Evolutionary conservation across 2,888 invertebrate genomes (phyloP).

Genomic region (Junonia oenone): DNA sequence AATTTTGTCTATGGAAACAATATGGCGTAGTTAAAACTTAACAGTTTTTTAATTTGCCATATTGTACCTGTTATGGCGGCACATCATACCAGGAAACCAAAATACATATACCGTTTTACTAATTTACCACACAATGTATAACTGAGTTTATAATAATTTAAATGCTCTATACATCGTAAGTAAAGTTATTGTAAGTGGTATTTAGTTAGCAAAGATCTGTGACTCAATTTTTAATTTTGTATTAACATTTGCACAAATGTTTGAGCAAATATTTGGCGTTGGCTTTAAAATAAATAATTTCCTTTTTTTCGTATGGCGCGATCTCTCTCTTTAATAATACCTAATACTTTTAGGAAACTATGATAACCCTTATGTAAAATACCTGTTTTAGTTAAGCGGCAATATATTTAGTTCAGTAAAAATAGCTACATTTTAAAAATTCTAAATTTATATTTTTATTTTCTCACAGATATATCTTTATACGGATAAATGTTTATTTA

Average conservation of each 20-base stretch:
- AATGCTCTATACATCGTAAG: too few relatives aligned
- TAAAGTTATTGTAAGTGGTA: too few relatives aligned
- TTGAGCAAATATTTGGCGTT: not conserved
- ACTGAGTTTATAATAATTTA: too few relatives aligned
- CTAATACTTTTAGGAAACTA: not conserved
- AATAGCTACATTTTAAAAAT: not conserved
- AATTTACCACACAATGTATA: too few relatives aligned
- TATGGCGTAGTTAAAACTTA: too few relatives aligned
- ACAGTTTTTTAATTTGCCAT: too few relatives aligned
- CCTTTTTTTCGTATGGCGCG: not conserved
- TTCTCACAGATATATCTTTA: not conserved
- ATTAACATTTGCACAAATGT: not conserved
- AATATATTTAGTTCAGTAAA: too few relatives aligned
- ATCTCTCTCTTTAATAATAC: not conserved
- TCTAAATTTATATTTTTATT: not conserved
- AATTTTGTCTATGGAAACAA: too few relatives aligned
- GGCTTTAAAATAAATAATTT: not conserved
- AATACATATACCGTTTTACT: too few relatives aligned
- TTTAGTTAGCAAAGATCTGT: not conserved
- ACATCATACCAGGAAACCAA: too few relatives aligned
- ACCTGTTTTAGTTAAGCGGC: too few relatives aligned
- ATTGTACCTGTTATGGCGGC: too few relatives aligned
- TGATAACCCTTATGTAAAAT: not conserved
- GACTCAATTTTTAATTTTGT: not conserved
- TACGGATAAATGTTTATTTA: not conserved